Base-by-base conservation (phyloP, 53 echinoderm and acorn worm genomes). In the Echinometra lucunter region DNA sequence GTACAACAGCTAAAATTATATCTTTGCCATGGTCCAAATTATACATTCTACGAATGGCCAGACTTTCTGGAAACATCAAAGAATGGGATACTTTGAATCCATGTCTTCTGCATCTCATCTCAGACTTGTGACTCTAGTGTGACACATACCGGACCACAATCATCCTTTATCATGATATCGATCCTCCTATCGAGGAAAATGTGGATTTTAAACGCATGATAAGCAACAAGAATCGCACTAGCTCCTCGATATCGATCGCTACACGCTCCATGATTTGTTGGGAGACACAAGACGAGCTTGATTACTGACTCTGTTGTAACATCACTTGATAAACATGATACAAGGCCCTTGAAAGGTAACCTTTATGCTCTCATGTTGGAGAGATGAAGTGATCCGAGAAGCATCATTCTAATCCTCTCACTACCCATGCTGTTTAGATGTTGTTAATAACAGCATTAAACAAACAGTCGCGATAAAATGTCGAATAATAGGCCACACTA, bases 191-290 rank as follows among this genome's bases (percentile, higher is more conserved):
- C 38, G 37, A n/a, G 60, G 27, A 57, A 58, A 58, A 32, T 38
- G 89, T 32, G 89, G 58, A 89, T 60, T 57, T 89, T 89, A 89
- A 58, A 57, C 89, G 89, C 58, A 27, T 60, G 89, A 37, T 60
- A 60, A 58, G 23, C 89, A 35, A 25, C 37, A 37, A 58, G 57
- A 89, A 89, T 37, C 37, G 37, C 58, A 60, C 37, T 89, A 58
- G 40, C 37, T 21, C 60, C 37, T 38, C 58, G 9, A 30, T 89
- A 89, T 89, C 60, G 89, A 89, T 89, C 49, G 7, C 32, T 38
- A 60, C 89, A 60, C 58, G 89, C 37, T 60, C 60, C 32, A 89
- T 60, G 89, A 58, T 58, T 60, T 89, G 60, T 89, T 13, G 57
- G 35, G 60, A 58, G 37, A 89, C 89, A 89, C 89, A 53, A 85